Evolutionary conservation across 1,140 invertebrate species (phyloP), one percentile per base, ranked within the genome.

Genomic region (Cheumatopsyche charites): DNA sequence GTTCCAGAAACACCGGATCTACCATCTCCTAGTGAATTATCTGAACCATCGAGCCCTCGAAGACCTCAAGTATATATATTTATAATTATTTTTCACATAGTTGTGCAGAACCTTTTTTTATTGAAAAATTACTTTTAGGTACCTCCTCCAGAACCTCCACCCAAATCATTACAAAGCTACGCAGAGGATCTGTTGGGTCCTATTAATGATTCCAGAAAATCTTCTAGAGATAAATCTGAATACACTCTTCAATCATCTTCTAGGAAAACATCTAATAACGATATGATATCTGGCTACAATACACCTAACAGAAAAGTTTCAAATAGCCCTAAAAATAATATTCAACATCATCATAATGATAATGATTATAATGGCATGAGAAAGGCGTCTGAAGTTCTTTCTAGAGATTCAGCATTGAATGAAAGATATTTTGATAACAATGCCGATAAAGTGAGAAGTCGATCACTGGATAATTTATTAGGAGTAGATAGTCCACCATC

Each of bases 381-480:
- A 75, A 91, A 92, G 75, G 87, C 88, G 67, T 92, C 91, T 0
- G 91, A 92, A 75, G 86, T 89, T 23, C 82, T 96, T 0, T 95
- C 94, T 0, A 83, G 93, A 52, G 92, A 92, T 77, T 95, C 93
- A 0, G 94, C 93, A 0, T 80, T 96, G 0, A 96, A 96, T 79
- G 93, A 95, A 72, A 84, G 94, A 74, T 96, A 96, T 80, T 95
- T 96, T 76, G 93, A 95, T 65, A 89, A 89, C 63, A 79, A 77
- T 49, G 86, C 86, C 7, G 90, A 93, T 70, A 92, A 93, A 81
- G 87, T 89, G 26, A 86, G 93, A 5, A 94, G 92, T 69, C 86
- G 93, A 77, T 93, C 91, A 67, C 81, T 95, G 26, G 93, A 95
- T 77, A 94, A 96, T 82, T 79, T 96, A 0, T 80, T 95, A 1